Percentiles rank a stretch among this genome's conserved stretches.
Evolutionary conservation across 1,140 invertebrate species (phyloP).

Genomic region (Aphidius ervi): DNA sequence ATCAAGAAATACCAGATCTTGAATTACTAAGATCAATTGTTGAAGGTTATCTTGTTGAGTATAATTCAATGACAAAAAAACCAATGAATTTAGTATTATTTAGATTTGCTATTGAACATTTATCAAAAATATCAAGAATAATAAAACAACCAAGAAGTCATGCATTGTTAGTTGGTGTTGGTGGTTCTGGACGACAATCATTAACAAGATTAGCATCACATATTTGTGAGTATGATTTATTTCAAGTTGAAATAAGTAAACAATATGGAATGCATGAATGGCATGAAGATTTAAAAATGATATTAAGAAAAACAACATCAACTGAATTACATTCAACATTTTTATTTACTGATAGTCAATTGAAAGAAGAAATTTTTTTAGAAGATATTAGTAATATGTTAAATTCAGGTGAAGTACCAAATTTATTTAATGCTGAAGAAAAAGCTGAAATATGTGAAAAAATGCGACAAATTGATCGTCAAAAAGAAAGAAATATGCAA

Average conservation of each 20-base stretch:
- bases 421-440: slow-evolving; percentile 84
- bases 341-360: slow-evolving; percentile 86
- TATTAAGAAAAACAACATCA: slow-evolving; percentile 75
- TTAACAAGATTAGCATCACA: slow-evolving; percentile 84
- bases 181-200: slow-evolving; percentile 89
- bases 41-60: slow-evolving; percentile 86
- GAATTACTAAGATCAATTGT: slow-evolving; percentile 80
- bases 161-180: slow-evolving; percentile 81
- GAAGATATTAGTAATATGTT: slow-evolving; percentile 93
- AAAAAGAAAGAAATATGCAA: slow-evolving; percentile 83
- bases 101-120: slow-evolving; percentile 91
- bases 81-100: slow-evolving; percentile 96
- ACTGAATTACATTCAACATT: slow-evolving; percentile 87
- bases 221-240: slow-evolving; percentile 90
- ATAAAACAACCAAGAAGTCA: slow-evolving; percentile 87
- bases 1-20: slow-evolving; percentile 83
- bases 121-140: slow-evolving; percentile 86
- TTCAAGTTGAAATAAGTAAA: slow-evolving; percentile 87
- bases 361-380: slow-evolving; percentile 89
- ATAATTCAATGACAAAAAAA: slow-evolving; percentile 94
- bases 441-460: slow-evolving; percentile 91
- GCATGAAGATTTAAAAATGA: slow-evolving; percentile 83
- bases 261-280: slow-evolving; percentile 81
- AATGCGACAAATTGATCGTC: slow-evolving; percentile 87
- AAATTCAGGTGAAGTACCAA: slow-evolving; percentile 91